phyloP scores from a whole-genome alignment of 2,888 invertebrate genomes.

The Oligia latruncula region DNA sequence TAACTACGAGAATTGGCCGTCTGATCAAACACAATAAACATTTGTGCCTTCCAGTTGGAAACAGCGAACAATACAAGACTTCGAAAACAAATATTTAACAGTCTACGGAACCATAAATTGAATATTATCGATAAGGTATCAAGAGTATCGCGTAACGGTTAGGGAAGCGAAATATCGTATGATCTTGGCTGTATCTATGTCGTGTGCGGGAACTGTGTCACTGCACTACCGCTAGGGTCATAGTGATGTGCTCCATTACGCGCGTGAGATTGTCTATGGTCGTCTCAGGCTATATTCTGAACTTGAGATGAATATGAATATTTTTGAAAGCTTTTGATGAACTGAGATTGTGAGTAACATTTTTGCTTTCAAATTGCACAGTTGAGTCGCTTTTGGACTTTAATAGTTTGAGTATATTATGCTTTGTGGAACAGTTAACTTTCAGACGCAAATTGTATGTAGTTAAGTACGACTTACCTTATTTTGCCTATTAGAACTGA shows the following conservation, averaged over 20 bases:
- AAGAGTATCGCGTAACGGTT: constrained; percentile 69
- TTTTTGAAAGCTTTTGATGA: constrained; percentile 26
- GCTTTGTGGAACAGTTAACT: neutral
- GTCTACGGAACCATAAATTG: constrained; percentile 30
- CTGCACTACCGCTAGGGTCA: constrained; percentile 82
- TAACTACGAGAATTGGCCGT: neutral
- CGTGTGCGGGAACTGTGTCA: constrained; percentile 78
- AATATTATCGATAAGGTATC: constrained; percentile 60
- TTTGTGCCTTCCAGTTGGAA: neutral
- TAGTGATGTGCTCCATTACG: constrained; percentile 73
- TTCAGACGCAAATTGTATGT: neutral
- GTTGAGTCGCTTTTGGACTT: neutral
- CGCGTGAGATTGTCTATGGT: constrained; percentile 58
- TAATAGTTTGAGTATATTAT: neutral
- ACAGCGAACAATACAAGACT: constrained; percentile 6
- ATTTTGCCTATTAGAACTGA: neutral
- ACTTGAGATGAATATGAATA: constrained; percentile 50
- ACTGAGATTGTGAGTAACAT: neutral
- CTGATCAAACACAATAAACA: neutral
- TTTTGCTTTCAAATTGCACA: constrained; percentile 19
- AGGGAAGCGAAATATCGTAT: constrained; percentile 65
- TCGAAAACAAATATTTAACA: constrained; percentile 22
- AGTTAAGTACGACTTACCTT: neutral
- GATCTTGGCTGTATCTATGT: constrained; percentile 73
- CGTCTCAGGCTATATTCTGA: constrained; percentile 16